phyloP scores from a whole-genome alignment of 2,113 vertebrate genomes.

The Grammomys dolichurus region DNA sequence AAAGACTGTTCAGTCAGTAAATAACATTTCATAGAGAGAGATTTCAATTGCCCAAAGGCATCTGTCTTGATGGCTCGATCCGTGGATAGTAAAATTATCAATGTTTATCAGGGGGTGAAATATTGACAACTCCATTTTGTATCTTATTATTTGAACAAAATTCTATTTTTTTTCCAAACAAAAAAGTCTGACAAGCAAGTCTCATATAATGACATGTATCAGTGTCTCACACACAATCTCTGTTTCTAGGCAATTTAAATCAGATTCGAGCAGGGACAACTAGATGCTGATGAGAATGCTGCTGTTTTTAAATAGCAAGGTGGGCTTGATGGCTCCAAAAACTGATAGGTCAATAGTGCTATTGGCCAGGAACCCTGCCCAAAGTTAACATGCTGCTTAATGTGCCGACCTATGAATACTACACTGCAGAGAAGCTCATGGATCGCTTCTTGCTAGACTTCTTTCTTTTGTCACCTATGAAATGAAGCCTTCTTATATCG shows the following conservation, averaged over 20 bases:
- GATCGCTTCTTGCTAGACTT: neutral
- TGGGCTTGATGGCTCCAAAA: slow-evolving; percentile 63
- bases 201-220: slow-evolving; percentile 55
- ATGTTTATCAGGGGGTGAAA: slow-evolving; percentile 74
- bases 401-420: slow-evolving; percentile 20
- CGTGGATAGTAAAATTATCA: slow-evolving; percentile 77
- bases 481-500: neutral
- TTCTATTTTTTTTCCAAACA: slow-evolving; percentile 66
- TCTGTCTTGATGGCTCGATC: slow-evolving; percentile 77
- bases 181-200: slow-evolving; percentile 66
- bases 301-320: slow-evolving; percentile 66
- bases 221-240: slow-evolving; percentile 53
- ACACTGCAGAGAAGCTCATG: slow-evolving; percentile 38
- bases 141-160: slow-evolving; percentile 51
- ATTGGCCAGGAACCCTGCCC: slow-evolving; percentile 65
- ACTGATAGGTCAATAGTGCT: slow-evolving; percentile 22
- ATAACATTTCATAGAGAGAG: slow-evolving; percentile 61
- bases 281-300: slow-evolving; percentile 37
- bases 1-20: slow-evolving; percentile 67
- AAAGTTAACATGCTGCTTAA: slow-evolving; percentile 69
- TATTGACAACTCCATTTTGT: slow-evolving; percentile 70
- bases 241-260: slow-evolving; percentile 71
- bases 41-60: slow-evolving; percentile 78
- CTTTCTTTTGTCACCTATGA: neutral
- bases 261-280: slow-evolving; percentile 58